Evolutionary conservation across 2,888 invertebrate genomes (phyloP).

Genomic region (Trichogramma dendrolimi): DNA sequence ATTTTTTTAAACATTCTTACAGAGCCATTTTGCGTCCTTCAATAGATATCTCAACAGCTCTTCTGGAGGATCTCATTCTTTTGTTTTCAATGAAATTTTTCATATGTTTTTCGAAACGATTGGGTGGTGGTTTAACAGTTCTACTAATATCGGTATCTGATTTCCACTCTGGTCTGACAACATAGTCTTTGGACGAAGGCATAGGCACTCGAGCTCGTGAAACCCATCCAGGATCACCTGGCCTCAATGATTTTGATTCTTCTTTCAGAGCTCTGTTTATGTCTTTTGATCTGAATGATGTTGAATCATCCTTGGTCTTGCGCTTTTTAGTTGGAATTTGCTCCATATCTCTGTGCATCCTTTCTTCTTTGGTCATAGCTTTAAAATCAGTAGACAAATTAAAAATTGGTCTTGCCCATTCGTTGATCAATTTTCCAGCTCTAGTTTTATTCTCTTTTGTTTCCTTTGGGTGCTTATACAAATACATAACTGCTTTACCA

Average conservation of each 20-base stretch:
- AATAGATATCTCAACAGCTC: constrained; percentile 91
- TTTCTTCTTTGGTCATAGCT: constrained; percentile 87
- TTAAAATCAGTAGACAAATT: constrained; percentile 90
- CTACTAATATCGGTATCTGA: constrained; percentile 81
- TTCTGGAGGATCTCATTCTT: constrained; percentile 68
- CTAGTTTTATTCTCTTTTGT: constrained; percentile 85
- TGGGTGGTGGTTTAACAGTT: constrained; percentile 71
- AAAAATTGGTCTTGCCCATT: constrained; percentile 98
- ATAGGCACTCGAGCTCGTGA: constrained; percentile 89
- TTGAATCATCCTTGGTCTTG: constrained; percentile 54
- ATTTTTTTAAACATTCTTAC: constrained; percentile 52
- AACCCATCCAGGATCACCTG: constrained; percentile 95
- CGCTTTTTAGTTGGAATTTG: constrained; percentile 64
- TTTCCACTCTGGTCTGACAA: constrained; percentile 87
- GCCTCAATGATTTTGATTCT: constrained; percentile 69
- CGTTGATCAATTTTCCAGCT: constrained; percentile 89
- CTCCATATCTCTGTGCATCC: constrained; percentile 86
- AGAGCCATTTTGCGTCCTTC: constrained; percentile 95
- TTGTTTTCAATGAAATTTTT: constrained; percentile 85
- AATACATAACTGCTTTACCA: constrained; percentile 98
- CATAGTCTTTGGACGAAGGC: constrained; percentile 95
- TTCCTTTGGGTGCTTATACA: constrained; percentile 98
- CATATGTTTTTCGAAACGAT: constrained; percentile 87
- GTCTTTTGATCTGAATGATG: constrained; percentile 55
- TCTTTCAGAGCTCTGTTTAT: constrained; percentile 63